phyloP scores from a whole-genome alignment of 2,888 invertebrate genomes.

The Chloroclystis v-ata region DNA sequence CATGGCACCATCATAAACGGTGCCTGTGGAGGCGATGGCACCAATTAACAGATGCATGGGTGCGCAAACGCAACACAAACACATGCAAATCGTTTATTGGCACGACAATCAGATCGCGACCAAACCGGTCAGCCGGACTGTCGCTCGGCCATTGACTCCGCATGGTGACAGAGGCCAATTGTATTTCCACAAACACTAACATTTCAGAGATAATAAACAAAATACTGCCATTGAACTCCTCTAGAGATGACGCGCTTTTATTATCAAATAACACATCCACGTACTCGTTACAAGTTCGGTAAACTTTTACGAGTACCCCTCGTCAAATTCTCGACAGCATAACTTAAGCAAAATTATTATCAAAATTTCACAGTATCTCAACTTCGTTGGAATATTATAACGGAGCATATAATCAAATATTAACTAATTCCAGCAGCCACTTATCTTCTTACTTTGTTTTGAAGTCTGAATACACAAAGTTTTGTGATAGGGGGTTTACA shows the following conservation, averaged over 20 bases:
- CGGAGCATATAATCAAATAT: slow-evolving; percentile 36
- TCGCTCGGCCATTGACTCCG: slow-evolving; percentile 60
- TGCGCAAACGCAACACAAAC: slow-evolving; percentile 60
- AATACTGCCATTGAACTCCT: neutral
- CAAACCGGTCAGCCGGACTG: slow-evolving; percentile 64
- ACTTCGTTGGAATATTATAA: slow-evolving; percentile 35
- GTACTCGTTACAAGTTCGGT: slow-evolving; percentile 10
- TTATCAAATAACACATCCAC: slow-evolving; percentile 9
- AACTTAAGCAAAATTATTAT: slow-evolving; percentile 23
- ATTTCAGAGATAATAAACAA: neutral
- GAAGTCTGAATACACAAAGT: slow-evolving; percentile 33
- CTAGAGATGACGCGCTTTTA: neutral
- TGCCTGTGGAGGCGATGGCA: slow-evolving; percentile 43
- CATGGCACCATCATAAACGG: slow-evolving; percentile 25
- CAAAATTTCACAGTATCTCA: slow-evolving; percentile 31
- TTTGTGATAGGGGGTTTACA: slow-evolving; percentile 35
- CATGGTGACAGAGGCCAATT: slow-evolving; percentile 43
- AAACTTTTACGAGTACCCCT: slow-evolving; percentile 18
- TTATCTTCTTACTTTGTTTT: slow-evolving; percentile 36
- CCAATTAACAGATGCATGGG: slow-evolving; percentile 55
- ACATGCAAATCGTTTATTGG: slow-evolving; percentile 74
- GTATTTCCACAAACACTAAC: slow-evolving; percentile 22
- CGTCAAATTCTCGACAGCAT: slow-evolving; percentile 16
- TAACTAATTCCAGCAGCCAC: slow-evolving; percentile 41
- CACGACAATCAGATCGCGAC: slow-evolving; percentile 74